phyloP scores from a whole-genome alignment of 2,113 vertebrate genomes.

The Lampris incognitus region DNA sequence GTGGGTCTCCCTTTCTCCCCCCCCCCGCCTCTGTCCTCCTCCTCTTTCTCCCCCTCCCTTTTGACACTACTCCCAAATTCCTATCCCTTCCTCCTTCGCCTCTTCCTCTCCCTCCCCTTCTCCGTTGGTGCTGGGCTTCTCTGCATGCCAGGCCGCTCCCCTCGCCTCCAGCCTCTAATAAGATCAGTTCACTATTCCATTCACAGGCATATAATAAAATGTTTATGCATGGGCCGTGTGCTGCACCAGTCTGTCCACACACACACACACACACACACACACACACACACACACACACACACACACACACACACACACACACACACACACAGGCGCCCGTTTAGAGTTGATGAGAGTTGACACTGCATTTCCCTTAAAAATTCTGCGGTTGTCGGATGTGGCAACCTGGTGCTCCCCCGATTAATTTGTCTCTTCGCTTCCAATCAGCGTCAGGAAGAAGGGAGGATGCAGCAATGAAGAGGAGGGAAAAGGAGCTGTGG shows the following conservation, averaged over 20 bases:
- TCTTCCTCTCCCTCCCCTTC: slow-evolving; percentile 6
- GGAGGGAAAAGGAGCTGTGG: background rate
- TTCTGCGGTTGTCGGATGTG: slow-evolving; percentile 75
- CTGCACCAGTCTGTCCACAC: slow-evolving; percentile 32
- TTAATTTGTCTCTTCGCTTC: slow-evolving; percentile 82
- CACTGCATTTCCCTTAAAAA: slow-evolving; percentile 75
- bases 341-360: slow-evolving; percentile 74
- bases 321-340: slow-evolving; percentile 29
- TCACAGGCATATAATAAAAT: slow-evolving; percentile 79
- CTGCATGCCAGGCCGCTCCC: slow-evolving; percentile 25
- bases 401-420: slow-evolving; percentile 70
- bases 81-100: background rate
- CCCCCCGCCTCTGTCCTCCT: background rate
- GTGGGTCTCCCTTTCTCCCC: background rate
- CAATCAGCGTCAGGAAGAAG: slow-evolving; percentile 78
- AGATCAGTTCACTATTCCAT: slow-evolving; percentile 77
- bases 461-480: slow-evolving; percentile 36
- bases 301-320: slow-evolving; percentile 15
- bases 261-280: slow-evolving; percentile 5
- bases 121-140: slow-evolving; percentile 38
- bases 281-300: background rate
- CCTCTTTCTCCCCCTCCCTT: background rate
- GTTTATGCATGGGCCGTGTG: slow-evolving; percentile 73
- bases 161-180: slow-evolving; percentile 71
- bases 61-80: no score